Percentiles rank a stretch among this genome's conserved stretches.
These are phyloP conservation scores for Uria aalge DNA, from an alignment of 2,113 vertebrate species.

Conservation along the genomic window DNA sequence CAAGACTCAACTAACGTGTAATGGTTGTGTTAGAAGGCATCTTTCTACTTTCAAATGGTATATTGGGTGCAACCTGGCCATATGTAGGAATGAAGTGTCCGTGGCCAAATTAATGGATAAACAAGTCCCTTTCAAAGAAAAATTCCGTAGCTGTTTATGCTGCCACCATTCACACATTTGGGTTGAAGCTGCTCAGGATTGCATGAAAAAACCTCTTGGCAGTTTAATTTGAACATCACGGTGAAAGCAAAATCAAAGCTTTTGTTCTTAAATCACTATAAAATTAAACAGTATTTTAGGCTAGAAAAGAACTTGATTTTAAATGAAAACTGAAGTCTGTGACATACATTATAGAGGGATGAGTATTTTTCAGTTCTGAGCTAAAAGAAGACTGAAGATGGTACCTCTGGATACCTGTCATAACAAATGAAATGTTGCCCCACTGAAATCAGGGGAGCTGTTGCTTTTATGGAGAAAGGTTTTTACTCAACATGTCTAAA, in stretches of 20 bases:
- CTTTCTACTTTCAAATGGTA: neutral
- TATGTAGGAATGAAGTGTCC: neutral
- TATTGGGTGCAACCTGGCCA: neutral
- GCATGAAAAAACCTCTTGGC: neutral
- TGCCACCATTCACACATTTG: neutral
- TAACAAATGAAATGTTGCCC: neutral
- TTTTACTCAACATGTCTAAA: neutral
- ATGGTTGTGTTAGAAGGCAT: neutral
- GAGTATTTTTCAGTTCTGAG: neutral
- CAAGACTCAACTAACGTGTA: neutral
- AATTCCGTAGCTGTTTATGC: neutral
- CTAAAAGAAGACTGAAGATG: neutral
- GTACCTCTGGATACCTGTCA: neutral
- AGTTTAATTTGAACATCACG: neutral
- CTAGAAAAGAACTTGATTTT: neutral
- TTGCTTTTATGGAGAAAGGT: neutral
- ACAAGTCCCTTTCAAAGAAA: neutral
- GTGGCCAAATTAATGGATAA: neutral
- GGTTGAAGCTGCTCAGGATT: neutral
- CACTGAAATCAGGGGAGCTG: neutral
- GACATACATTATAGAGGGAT: neutral
- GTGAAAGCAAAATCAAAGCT: neutral
- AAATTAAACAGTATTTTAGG: neutral
- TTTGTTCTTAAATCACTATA: neutral
- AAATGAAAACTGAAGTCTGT: neutral